Base-by-base conservation (phyloP, 2,888 invertebrate species). In the Thera britannica region DNA sequence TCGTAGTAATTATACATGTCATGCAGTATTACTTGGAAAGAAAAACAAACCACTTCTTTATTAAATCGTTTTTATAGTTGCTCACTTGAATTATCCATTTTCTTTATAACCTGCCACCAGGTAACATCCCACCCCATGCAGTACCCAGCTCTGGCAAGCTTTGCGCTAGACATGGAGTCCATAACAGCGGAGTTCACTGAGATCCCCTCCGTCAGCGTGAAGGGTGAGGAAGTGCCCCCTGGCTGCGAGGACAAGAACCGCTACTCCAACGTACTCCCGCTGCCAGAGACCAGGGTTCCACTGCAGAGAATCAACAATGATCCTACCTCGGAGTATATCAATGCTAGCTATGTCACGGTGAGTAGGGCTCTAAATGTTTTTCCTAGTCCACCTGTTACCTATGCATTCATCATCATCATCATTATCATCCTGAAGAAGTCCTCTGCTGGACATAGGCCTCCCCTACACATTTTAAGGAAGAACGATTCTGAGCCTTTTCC, bases 211-310 rank as follows among this genome's bases (percentile, higher is more conserved):
- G 96, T 97, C 49, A 95, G 95, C 1, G 97, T 96, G 0, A 94
- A 96, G 38, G 96, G 97, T 34, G 97, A 97, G 78, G 98, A 98
- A 82, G 95, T 98, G 60, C 98, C 98, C 0, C 94, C 95, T 0
- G 98, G 98, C 0, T 97, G 97, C 72, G 98, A 98, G 83, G 95
- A 97, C 72, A 98, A 98, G 89, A 98, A 99, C 91, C 91, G 95
- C 60, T 99, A 98, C 91, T 98, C 98, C 67, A 98, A 99, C 88
- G 98, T 98, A n/a, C 96, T 98, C 76, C 98, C 98, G 63, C 95
- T 98, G 76, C 98, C 98, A 44, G 98, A 98, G 88, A 98, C 98
- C 44, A 95, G 98, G 81, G 98, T 98, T 2, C 95, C 96, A 46
- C 92, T 98, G 49, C 95, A 94, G 76, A 94, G 95, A 72, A 94